A percentile compares a stretch with the other conserved stretches of the same genome.
phyloP scores from a whole-genome alignment of 1,140 invertebrate genomes.

The Magallana gigas region DNA sequence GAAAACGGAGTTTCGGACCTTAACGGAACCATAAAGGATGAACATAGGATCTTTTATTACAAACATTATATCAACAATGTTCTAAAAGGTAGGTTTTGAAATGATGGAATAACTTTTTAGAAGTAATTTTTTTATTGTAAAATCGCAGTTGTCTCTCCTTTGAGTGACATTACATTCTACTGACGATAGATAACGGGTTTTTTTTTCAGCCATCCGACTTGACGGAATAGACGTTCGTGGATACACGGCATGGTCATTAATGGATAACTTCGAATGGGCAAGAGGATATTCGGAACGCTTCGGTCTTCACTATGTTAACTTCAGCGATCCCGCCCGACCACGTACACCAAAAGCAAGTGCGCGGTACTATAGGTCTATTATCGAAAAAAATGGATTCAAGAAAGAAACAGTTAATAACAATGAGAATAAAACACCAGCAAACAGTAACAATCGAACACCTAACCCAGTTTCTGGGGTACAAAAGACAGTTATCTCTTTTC shows the following conservation, averaged over 20 bases:
- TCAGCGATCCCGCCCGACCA: constrained; percentile 83
- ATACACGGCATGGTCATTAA: constrained; percentile 86
- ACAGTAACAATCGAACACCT: not conserved
- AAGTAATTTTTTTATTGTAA: too few relatives aligned
- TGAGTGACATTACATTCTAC: not conserved
- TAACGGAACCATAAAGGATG: constrained; percentile 80
- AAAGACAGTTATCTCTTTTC: not conserved
- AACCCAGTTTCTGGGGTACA: not conserved
- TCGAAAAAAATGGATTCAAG: constrained; percentile 70
- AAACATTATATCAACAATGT: constrained; percentile 83
- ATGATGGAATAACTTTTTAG: too few relatives aligned
- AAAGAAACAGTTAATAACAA: not conserved
- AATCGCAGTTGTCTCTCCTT: too few relatives aligned
- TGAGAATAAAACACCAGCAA: not conserved
- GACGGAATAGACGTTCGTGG: constrained; percentile 84
- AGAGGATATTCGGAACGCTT: constrained; percentile 82
- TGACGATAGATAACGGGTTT: not conserved
- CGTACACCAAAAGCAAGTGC: constrained; percentile 87
- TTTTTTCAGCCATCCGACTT: constrained; percentile 60
- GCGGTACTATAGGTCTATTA: constrained; percentile 61
- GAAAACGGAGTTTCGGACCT: constrained; percentile 85
- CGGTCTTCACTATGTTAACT: constrained; percentile 88
- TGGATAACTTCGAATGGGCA: constrained; percentile 91
- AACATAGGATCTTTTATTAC: constrained; percentile 81
- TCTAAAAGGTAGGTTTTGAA: constrained; percentile 76